phyloP scores from a whole-genome alignment of 2,797 vertebrate species.

The Oryzias dopingdopingensis region DNA sequence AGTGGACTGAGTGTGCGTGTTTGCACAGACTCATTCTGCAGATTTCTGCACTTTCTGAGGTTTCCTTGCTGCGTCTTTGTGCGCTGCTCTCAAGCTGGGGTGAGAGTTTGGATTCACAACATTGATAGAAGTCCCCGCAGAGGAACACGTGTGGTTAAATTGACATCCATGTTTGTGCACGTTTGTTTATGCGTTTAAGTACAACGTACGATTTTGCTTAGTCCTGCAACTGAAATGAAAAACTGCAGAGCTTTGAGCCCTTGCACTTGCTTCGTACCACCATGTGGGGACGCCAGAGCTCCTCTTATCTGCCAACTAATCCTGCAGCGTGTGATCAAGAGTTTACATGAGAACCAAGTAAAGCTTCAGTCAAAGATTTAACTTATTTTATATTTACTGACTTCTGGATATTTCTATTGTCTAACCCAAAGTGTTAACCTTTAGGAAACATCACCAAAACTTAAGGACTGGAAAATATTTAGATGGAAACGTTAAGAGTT shows the following conservation, averaged over 20 bases:
- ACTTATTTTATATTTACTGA: slow-evolving; percentile 4
- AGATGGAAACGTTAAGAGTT: too few species aligned
- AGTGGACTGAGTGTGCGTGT: slow-evolving; percentile 36
- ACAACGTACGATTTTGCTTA: background rate
- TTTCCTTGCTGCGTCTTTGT: slow-evolving; percentile 2
- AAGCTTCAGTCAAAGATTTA: slow-evolving; percentile 6
- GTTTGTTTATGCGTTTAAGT: background rate
- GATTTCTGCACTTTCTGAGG: slow-evolving; percentile 21
- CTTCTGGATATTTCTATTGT: background rate
- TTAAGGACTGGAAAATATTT: too few species aligned
- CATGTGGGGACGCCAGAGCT: slow-evolving; percentile 54
- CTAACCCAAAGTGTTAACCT: too few species aligned
- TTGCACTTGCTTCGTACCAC: slow-evolving; percentile 27
- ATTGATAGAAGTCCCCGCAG: background rate
- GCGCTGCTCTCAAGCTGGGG: background rate
- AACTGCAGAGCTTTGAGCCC: background rate
- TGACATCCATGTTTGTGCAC: background rate
- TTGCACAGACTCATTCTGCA: slow-evolving; percentile 5
- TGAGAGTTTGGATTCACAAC: background rate
- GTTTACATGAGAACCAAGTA: slow-evolving; percentile 8
- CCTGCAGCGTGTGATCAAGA: background rate
- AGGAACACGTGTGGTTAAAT: background rate
- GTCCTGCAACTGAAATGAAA: background rate
- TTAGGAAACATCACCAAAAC: too few species aligned
- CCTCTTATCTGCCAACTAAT: slow-evolving; percentile 10